phyloP scores from a whole-genome alignment of 1,140 invertebrate species.

The Neodiprion pinetum region DNA sequence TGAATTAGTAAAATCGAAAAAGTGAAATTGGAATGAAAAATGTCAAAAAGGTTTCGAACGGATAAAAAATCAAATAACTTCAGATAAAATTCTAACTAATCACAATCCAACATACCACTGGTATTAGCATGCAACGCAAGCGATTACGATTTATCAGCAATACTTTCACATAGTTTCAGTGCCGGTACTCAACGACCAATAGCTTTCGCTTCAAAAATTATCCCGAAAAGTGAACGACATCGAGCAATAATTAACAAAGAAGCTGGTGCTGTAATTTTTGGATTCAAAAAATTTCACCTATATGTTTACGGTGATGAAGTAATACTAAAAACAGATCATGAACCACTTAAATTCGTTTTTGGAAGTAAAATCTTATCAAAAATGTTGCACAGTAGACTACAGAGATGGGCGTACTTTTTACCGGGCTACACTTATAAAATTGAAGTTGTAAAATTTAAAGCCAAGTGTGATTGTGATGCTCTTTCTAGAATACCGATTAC shows the following conservation, averaged over 20 bases:
- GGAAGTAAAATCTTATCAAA: conserved; percentile 28
- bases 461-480: conserved; percentile 33
- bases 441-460: conserved; percentile 21
- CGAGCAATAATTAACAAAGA: too few relatives aligned
- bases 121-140: too few relatives aligned
- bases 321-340: too few relatives aligned
- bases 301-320: conserved; percentile 30
- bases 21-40: not conserved
- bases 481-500: conserved; percentile 26
- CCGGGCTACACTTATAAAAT: conserved; percentile 30
- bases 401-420: conserved; percentile 32
- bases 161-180: too few relatives aligned
- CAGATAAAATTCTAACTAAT: conserved; percentile 10
- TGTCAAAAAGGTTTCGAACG: conserved; percentile 13
- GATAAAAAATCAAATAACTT: conserved; percentile 13
- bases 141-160: too few relatives aligned
- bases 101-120: not conserved
- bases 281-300: not conserved
- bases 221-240: too few relatives aligned
- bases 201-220: too few relatives aligned
- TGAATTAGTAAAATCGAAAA: not conserved
- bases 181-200: too few relatives aligned
- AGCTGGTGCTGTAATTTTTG: too few relatives aligned
- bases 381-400: conserved; percentile 27
- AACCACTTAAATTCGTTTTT: conserved; percentile 29